Conservation (phyloP, 2,113 vertebrate genomes). For the Leucoraja erinaceus region DNA sequence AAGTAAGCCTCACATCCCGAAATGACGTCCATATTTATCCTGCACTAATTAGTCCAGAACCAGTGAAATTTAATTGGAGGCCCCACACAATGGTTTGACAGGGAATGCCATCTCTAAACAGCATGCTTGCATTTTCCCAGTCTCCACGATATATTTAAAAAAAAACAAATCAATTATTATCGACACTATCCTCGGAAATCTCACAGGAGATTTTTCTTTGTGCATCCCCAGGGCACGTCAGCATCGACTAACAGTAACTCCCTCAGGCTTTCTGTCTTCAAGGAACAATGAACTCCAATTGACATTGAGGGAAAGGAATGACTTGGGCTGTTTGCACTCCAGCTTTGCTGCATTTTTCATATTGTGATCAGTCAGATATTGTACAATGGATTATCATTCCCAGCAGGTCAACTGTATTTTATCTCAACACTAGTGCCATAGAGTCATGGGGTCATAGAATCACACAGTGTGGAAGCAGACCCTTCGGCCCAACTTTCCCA, state of each 20-base stretch:
- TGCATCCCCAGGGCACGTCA: neutral
- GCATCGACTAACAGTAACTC: neutral
- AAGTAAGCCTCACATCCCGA: neutral
- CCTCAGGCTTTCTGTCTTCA: neutral
- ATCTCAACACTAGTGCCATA: neutral
- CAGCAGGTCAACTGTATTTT: neutral
- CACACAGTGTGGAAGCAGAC: no score
- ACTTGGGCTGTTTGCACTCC: neutral
- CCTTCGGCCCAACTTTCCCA: no score
- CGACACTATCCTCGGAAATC: neutral
- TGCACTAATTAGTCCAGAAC: neutral
- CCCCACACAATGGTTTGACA: neutral
- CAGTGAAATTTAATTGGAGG: neutral
- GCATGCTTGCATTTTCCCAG: neutral
- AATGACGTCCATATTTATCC: neutral
- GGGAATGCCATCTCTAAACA: neutral
- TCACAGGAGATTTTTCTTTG: neutral
- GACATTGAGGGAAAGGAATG: neutral
- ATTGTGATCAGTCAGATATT: neutral
- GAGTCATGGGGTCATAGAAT: neutral
- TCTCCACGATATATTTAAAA: no score
- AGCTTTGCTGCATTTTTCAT: neutral
- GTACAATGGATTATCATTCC: neutral
- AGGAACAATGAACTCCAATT: slow-evolving; percentile 13
- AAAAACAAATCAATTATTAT: slow-evolving; percentile 26